phyloP scores from a whole-genome alignment of 2,113 vertebrate genomes.

The Sinocyclocheilus grahami region DNA sequence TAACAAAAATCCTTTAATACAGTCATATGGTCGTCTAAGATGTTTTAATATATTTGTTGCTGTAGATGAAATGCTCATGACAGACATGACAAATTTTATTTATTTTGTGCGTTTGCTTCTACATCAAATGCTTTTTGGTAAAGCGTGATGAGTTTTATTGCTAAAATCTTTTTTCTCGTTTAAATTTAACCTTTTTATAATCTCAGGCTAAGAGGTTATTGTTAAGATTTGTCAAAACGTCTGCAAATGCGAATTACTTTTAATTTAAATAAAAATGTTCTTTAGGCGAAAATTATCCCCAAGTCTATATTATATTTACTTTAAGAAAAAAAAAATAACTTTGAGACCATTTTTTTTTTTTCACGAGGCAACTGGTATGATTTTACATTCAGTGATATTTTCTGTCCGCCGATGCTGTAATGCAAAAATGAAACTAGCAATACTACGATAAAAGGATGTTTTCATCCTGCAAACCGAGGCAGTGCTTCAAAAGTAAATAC shows the following conservation, averaged over 20 bases:
- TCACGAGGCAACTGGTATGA: not conserved
- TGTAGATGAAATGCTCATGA: not conserved
- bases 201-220: too few relatives aligned
- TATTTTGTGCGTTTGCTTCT: not conserved
- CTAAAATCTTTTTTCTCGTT: not conserved
- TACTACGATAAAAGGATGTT: not conserved
- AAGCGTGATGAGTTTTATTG: not conserved
- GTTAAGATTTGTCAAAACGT: not conserved
- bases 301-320: slow-evolving; percentile 6
- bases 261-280: not conserved
- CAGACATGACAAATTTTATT: not conserved
- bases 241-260: not conserved
- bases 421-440: not conserved
- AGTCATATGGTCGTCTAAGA: not conserved
- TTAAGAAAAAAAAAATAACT: not conserved
- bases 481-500: not conserved
- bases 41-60: not conserved
- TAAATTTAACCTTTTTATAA: not conserved
- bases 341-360: not conserved
- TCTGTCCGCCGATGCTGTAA: not conserved
- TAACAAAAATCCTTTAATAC: not conserved
- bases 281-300: not conserved
- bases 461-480: not conserved
- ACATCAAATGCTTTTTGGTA: not conserved
- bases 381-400: slow-evolving; percentile 28